Evolutionary conservation across 2,797 vertebrate genomes (phyloP), one percentile per base, ranked within the genome.

Genomic region (Tachyglossus aculeatus): DNA sequence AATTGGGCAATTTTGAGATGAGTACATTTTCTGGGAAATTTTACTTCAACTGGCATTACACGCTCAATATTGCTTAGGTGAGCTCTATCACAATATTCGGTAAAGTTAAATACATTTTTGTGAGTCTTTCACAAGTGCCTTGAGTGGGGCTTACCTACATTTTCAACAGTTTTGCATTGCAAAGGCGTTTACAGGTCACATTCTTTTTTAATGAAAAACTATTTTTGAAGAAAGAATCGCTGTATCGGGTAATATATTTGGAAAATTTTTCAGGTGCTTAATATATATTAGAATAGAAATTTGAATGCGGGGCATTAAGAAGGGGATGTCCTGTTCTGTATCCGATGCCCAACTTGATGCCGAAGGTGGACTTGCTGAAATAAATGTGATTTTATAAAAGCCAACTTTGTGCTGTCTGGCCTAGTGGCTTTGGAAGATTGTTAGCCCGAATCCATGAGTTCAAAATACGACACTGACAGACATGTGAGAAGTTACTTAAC

Each of bases 41-140:
- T 66, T 75, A 68, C 65, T 61, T 85, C 65, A 77, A 60, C 10
- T 60, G 67, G 38, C 18, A 33, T 37, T 40, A 40, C 71, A 24
- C 67, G 56, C 34, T 77, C 6, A 14, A 12, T 72, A 32, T 78
- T 74, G 60, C 10, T 81, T 66, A 61, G 22, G 39, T 78, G 80
- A 38, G 74, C 14, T 37, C 43, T 4, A 38, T 25, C 41, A 22
- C 54, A 50, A 79, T 74, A 62, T 11, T 31, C 70, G 60, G 45
- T 21, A 44, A 72, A 51, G 43, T 22, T 18, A 9, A 47, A 32
- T 59, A 40, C 15, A n/a, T 71, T 63, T 47, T 24, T 48, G 53
- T 76, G 53, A 61, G 53, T 38, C 9, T 55, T 59, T 38, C 56
- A 29, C 14, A 85, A 81, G 85, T 83, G 85, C 80, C 85, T 87